phyloP scores from a whole-genome alignment of 2,797 vertebrate species.

The Todus mexicanus region DNA sequence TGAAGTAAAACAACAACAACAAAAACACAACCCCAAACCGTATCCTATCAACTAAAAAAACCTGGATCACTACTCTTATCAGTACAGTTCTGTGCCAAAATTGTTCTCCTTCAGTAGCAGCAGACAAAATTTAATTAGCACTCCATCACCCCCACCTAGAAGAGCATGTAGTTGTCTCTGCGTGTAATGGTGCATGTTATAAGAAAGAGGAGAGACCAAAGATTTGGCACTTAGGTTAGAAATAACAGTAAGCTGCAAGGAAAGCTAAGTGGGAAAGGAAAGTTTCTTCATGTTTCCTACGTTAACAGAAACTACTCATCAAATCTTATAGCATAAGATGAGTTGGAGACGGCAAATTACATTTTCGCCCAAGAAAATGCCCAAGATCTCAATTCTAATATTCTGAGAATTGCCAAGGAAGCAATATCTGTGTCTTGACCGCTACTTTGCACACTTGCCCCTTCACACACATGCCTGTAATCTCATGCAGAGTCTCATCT shows the following conservation, averaged over 20 bases:
- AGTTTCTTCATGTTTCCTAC: not conserved
- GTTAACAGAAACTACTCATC: not conserved
- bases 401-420: not conserved
- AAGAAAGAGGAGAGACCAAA: not conserved
- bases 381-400: not conserved
- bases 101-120: not conserved
- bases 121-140: not conserved
- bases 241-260: not conserved
- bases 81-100: not conserved
- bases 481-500: not conserved
- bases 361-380: not conserved
- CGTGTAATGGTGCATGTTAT: not conserved
- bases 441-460: rapidly evolving
- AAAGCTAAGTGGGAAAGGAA: not conserved
- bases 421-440: not conserved
- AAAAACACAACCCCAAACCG: not conserved
- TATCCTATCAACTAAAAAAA: not conserved
- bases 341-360: not conserved
- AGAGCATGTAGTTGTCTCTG: not conserved
- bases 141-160: not conserved
- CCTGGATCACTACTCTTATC: not conserved
- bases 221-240: not conserved
- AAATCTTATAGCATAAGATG: not conserved
- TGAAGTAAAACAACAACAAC: not conserved
- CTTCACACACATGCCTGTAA: not conserved